Conservation (phyloP, 2,888 invertebrate species). For the Cryptus viduatorius region DNA sequence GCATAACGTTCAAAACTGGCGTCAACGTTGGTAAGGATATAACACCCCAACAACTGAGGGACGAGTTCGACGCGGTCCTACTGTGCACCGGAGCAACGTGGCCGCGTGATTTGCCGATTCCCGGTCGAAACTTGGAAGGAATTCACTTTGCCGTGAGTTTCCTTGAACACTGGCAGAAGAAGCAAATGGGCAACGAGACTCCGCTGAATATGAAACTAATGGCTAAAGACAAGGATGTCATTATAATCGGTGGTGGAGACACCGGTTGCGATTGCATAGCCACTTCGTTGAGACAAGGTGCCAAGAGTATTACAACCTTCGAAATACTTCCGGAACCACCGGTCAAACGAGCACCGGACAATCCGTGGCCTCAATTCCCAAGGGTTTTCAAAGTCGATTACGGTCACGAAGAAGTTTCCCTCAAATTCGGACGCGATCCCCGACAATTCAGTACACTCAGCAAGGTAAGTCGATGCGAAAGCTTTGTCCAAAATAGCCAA, state of each 20-base stretch:
- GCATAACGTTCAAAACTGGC: constrained; percentile 95
- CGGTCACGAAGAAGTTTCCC: constrained; percentile 96
- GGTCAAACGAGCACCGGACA: constrained; percentile 91
- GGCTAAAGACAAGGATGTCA: constrained; percentile 97
- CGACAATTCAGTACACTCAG: constrained; percentile 97
- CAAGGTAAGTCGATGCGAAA: constrained; percentile 86
- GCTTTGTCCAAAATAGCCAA: not conserved
- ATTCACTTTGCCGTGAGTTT: constrained; percentile 99
- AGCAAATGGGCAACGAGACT: constrained; percentile 91
- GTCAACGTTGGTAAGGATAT: constrained; percentile 96
- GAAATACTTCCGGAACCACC: constrained; percentile 98
- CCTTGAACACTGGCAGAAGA: constrained; percentile 98
- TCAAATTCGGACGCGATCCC: constrained; percentile 95
- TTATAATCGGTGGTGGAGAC: constrained; percentile 95
- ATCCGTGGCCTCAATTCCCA: constrained; percentile 99
- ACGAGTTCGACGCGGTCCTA: constrained; percentile 91
- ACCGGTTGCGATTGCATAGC: constrained; percentile 99
- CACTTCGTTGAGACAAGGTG: constrained; percentile 96
- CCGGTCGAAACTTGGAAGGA: constrained; percentile 95
- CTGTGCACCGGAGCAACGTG: constrained; percentile 98
- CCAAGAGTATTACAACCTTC: constrained; percentile 96
- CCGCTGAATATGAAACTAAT: constrained; percentile 86
- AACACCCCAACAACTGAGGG: constrained; percentile 87
- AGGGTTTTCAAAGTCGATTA: constrained; percentile 98
- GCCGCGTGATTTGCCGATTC: constrained; percentile 95